Evolutionary conservation across 2,113 vertebrate genomes (phyloP), one percentile per base, ranked within the genome.

Genomic region (Limanda limanda): DNA sequence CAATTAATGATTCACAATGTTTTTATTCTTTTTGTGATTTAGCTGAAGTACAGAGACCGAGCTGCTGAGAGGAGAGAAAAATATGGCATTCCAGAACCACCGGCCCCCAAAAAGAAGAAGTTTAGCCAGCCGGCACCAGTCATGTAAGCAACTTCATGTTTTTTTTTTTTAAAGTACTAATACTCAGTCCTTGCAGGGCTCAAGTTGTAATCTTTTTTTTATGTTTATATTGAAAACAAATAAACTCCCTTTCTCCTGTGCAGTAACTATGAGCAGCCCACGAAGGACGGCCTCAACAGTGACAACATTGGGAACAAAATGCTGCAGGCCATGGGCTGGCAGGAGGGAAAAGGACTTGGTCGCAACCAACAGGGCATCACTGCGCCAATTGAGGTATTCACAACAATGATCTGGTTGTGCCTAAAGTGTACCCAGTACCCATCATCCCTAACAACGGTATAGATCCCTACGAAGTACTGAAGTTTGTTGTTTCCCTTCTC

Each of bases 251-350:
- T 65, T 59, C 54, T 45, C 12, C 42, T 54, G 23, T 66, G 0
- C 91, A 99, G 98, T 48, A 98, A 99, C 91, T 99, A 99, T 0
- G 98, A 99, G 61, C 98, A 99, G 86, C 98, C 98, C 48, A 99
- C 97, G 52, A 99, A 99, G 90, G 97, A 99, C 11, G 98, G 98
- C 66, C 95, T 99, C 37, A 98, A 96, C 90, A 97, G 97, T 84
- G 97, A 98, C 91, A 99, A 99, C 64, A 99, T 99, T 24, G 98
- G 98, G 65, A 99, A 97, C 93, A 99, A 99, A 91, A 99, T 99
- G 98, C 95, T 99, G 52, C 98, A 99, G 86, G 98, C 98, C 55
- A 99, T 99, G 98, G 98, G 98, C 61, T 99, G 98, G 98, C 96
- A 97, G 86, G 98, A 99, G 94, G 98, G 98, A 11, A 98, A 96